phyloP scores from a whole-genome alignment of 1,140 invertebrate species.

The Platyscapa corneri region DNA sequence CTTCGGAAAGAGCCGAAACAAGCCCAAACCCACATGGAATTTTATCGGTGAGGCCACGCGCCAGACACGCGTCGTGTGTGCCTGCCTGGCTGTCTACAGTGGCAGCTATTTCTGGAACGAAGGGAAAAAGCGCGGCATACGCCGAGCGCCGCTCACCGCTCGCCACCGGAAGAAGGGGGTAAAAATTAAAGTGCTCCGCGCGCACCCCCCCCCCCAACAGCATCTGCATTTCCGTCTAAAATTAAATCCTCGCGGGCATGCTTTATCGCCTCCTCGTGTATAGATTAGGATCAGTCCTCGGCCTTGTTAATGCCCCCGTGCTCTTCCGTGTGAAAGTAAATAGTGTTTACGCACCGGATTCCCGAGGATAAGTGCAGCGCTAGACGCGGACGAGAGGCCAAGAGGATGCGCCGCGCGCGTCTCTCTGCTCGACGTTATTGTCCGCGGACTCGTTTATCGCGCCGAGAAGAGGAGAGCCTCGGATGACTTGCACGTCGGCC shows the following conservation, averaged over 20 bases:
- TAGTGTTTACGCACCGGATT: background rate
- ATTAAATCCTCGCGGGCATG: conserved; percentile 7
- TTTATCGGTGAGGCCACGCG: conserved; percentile 49
- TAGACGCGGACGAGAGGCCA: background rate
- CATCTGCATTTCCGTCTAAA: conserved; percentile 49
- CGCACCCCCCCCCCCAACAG: conserved; percentile 1
- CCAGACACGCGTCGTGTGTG: conserved; percentile 40
- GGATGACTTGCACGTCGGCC: too few species aligned
- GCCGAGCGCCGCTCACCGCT: background rate
- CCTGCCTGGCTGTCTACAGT: background rate
- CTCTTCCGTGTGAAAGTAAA: background rate
- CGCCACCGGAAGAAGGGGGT: conserved; percentile 49
- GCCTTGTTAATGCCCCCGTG: background rate
- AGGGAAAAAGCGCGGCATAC: conserved; percentile 15
- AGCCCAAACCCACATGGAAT: conserved; percentile 22
- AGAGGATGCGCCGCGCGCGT: background rate
- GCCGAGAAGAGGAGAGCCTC: too few species aligned
- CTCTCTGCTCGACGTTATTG: background rate
- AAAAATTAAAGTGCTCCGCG: conserved; percentile 41
- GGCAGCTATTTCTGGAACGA: background rate
- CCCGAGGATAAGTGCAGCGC: background rate
- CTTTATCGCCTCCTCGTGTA: background rate
- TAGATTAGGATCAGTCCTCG: conserved; percentile 36
- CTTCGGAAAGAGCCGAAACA: background rate
- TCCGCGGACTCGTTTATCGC: background rate